Conservation (phyloP, 2,113 vertebrate species). For the Pristiophorus japonicus region DNA sequence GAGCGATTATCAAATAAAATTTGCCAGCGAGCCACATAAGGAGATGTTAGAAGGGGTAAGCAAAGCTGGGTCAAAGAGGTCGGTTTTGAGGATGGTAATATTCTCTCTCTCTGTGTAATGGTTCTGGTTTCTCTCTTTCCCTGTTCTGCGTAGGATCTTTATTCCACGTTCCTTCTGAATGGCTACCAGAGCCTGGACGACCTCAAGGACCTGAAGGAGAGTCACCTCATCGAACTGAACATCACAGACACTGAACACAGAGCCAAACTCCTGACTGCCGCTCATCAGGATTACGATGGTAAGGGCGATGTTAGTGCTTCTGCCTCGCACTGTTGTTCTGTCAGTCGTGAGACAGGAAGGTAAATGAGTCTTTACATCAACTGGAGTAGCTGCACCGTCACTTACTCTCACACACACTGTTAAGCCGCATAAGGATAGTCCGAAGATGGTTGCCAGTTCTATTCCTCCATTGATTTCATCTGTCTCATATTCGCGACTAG, state of each 20-base stretch:
- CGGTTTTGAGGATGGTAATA: not conserved
- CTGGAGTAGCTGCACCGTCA: no score
- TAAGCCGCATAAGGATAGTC: not conserved
- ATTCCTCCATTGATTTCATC: not conserved
- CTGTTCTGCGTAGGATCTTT: conserved; percentile 67
- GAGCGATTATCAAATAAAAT: not conserved
- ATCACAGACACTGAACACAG: conserved; percentile 79
- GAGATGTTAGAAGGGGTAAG: not conserved
- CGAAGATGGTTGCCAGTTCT: not conserved
- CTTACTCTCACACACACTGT: not conserved
- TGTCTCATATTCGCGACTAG: not conserved
- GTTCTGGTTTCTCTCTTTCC: not conserved
- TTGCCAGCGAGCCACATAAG: not conserved
- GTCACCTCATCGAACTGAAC: conserved; percentile 85
- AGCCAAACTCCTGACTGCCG: conserved; percentile 69
- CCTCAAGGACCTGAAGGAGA: conserved; percentile 80
- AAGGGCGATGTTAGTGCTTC: conserved; percentile 46
- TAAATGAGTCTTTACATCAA: not conserved
- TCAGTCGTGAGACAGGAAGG: not conserved
- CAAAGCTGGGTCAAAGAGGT: not conserved
- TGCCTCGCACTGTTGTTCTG: not conserved
- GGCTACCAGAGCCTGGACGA: conserved; percentile 91
- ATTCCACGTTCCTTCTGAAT: conserved; percentile 79
- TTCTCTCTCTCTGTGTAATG: not conserved
- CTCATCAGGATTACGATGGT: conserved; percentile 76